Conservation (phyloP, 2,113 vertebrate genomes). For the Actenoides hombroni region DNA sequence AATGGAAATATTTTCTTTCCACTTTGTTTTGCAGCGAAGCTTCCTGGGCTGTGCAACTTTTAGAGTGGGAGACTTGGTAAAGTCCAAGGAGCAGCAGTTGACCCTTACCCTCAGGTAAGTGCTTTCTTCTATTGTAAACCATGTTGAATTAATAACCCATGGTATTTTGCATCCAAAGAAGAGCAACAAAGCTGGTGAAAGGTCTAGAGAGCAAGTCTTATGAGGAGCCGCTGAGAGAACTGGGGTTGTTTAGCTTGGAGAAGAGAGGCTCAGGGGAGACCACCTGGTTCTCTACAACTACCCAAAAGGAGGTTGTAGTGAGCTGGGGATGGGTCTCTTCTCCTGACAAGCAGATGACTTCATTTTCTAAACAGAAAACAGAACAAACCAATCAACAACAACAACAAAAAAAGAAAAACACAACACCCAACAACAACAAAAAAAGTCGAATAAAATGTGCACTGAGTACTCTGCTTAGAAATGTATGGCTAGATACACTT, state of each 20-base stretch:
- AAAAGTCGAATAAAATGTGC: not conserved
- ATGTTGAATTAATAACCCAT: not conserved
- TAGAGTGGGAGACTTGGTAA: slow-evolving; percentile 87
- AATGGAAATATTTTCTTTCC: not conserved
- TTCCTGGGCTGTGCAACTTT: slow-evolving; percentile 92
- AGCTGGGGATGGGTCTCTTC: fast-evolving
- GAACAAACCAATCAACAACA: too few relatives aligned
- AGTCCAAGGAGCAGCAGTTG: slow-evolving; percentile 88
- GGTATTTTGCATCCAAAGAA: not conserved
- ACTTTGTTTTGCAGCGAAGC: slow-evolving; percentile 79
- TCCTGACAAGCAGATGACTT: not conserved
- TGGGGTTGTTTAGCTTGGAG: not conserved
- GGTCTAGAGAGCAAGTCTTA: not conserved
- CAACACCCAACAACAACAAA: too few relatives aligned
- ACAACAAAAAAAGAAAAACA: not conserved
- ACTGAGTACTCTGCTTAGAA: not conserved
- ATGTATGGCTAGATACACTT: not conserved
- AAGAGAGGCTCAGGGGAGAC: not conserved
- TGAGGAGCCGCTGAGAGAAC: not conserved
- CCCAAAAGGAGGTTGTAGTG: not conserved
- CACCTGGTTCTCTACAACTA: not conserved
- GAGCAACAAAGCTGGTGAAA: not conserved
- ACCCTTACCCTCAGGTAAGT: slow-evolving; percentile 90
- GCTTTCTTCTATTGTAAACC: not conserved
- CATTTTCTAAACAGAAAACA: not conserved